phyloP scores from a whole-genome alignment of 2,888 invertebrate genomes.

The Yponomeuta plumbellus region DNA sequence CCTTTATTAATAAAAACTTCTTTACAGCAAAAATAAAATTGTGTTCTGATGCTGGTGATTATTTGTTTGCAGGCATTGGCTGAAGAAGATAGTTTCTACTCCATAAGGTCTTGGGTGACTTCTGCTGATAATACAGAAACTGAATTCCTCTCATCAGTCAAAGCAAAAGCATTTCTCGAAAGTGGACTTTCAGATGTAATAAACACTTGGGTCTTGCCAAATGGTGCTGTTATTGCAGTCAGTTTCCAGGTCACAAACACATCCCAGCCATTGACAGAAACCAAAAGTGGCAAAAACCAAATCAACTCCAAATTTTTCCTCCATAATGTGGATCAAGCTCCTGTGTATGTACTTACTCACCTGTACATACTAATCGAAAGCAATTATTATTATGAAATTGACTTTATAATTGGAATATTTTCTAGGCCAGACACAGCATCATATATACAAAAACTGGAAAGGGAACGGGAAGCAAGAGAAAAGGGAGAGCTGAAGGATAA shows the following conservation, averaged over 20 bases:
- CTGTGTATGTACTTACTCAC: constrained; percentile 68
- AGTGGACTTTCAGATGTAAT: constrained; percentile 86
- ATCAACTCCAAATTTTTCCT: constrained; percentile 88
- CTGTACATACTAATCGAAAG: neutral
- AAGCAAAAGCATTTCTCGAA: constrained; percentile 86
- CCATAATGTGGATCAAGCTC: constrained; percentile 87
- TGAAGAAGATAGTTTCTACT: constrained; percentile 83
- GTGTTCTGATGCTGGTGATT: no score
- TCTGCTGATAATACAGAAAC: constrained; percentile 81
- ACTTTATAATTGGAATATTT: constrained; percentile 12
- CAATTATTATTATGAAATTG: no score
- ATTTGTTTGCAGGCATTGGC: constrained; percentile 6
- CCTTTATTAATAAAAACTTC: no score
- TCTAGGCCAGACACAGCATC: constrained; percentile 94
- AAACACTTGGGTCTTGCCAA: constrained; percentile 86
- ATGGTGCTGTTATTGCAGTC: constrained; percentile 86
- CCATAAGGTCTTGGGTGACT: constrained; percentile 81
- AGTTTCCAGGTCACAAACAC: constrained; percentile 69
- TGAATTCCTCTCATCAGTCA: constrained; percentile 85
- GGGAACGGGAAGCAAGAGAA: constrained; percentile 92
- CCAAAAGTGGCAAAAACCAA: constrained; percentile 34
- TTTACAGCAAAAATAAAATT: no score
- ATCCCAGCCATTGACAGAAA: constrained; percentile 32
- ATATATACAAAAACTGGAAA: constrained; percentile 94
- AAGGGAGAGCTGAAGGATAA: constrained; percentile 95